Percentiles rank a stretch among this genome's conserved stretches.
phyloP scores from a whole-genome alignment of 2,888 invertebrate species.

The Agrotis exclamationis region DNA sequence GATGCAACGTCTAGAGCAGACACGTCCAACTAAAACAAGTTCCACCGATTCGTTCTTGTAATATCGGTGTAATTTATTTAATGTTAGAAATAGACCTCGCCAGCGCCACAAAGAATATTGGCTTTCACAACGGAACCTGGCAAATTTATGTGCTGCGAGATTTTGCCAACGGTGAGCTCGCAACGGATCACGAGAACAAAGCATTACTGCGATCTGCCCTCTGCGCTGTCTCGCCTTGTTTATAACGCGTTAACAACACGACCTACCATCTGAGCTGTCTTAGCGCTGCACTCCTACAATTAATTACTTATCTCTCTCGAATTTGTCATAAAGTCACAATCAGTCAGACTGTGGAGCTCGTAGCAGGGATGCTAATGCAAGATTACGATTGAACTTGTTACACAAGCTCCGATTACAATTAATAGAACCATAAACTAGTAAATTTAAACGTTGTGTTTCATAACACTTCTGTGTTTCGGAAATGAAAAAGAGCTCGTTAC shows the following conservation, averaged over 20 bases:
- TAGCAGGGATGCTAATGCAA: slow-evolving; percentile 30
- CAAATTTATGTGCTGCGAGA: slow-evolving; percentile 89
- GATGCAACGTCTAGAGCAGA: slow-evolving; percentile 82
- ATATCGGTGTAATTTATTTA: slow-evolving; percentile 90
- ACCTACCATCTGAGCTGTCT: slow-evolving; percentile 47
- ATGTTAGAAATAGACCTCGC: slow-evolving; percentile 89
- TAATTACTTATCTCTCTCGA: slow-evolving; percentile 57
- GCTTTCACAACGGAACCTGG: slow-evolving; percentile 90
- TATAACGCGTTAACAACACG: slow-evolving; percentile 58
- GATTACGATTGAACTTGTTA: slow-evolving; percentile 42
- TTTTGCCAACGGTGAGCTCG: slow-evolving; percentile 81
- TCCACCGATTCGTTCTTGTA: slow-evolving; percentile 89
- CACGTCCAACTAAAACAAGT: slow-evolving; percentile 86
- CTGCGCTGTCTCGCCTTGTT: slow-evolving; percentile 53
- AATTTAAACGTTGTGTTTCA: slow-evolving; percentile 3
- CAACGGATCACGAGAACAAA: slow-evolving; percentile 81
- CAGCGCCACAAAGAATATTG: slow-evolving; percentile 90
- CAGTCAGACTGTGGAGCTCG: slow-evolving; percentile 33
- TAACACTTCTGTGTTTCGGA: slow-evolving; percentile 28
- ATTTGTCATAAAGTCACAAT: slow-evolving; percentile 57
- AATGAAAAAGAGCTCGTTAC: slow-evolving; percentile 37
- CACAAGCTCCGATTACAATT: slow-evolving; percentile 17
- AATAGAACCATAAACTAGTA: slow-evolving; percentile 9
- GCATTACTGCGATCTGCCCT: slow-evolving; percentile 71
- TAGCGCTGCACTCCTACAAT: slow-evolving; percentile 38